Conservation (phyloP, 2,113 vertebrate genomes). For the Campylorhamphus procurvoides region DNA sequence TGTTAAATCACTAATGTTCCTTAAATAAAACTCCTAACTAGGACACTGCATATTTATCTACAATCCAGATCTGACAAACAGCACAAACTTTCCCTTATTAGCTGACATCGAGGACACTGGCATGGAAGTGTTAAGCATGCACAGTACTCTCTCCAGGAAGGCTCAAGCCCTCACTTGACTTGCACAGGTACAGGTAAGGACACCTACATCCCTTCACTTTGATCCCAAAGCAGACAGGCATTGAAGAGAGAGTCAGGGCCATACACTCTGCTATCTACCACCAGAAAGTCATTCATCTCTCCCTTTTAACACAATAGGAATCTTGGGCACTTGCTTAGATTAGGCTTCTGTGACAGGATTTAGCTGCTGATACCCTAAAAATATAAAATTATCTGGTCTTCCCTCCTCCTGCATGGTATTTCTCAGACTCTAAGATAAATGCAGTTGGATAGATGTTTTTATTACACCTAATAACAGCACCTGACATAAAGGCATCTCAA, state of each 20-base stretch:
- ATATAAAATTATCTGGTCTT: neutral
- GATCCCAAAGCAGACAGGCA: neutral
- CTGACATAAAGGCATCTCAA: neutral
- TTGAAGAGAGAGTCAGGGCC: fast-evolving
- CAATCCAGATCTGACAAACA: neutral
- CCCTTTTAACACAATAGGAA: neutral
- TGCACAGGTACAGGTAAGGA: neutral
- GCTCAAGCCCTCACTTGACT: neutral
- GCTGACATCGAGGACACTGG: neutral
- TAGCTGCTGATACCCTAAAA: neutral
- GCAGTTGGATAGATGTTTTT: neutral
- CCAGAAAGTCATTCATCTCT: neutral
- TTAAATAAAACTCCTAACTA: constrained; percentile 53
- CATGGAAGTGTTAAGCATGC: neutral
- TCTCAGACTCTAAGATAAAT: neutral
- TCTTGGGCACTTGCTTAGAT: neutral
- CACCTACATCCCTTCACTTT: neutral
- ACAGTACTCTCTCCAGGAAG: neutral
- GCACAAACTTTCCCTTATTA: neutral
- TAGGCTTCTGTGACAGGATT: neutral
- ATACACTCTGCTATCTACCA: neutral
- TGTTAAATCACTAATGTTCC: constrained; percentile 12
- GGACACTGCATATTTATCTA: neutral
- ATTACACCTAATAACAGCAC: neutral
- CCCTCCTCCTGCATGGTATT: neutral